Evolutionary conservation across 1,140 invertebrate genomes (phyloP).

Genomic region (Drosophila tani): DNA sequence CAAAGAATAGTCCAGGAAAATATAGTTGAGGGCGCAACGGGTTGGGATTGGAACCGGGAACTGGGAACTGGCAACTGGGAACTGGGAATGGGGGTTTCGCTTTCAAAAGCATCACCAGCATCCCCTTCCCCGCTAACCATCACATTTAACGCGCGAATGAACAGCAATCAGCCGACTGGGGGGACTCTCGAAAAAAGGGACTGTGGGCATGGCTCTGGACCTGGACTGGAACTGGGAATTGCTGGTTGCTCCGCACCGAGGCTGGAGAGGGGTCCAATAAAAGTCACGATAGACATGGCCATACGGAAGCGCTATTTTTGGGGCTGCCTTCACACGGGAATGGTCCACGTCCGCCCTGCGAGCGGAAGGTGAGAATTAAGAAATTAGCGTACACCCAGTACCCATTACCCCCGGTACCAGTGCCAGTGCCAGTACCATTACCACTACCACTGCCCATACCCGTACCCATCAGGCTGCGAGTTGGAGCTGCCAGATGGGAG

Average conservation of each 20-base stretch:
- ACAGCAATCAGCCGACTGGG: conserved; percentile 61
- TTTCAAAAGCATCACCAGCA: conserved; percentile 55
- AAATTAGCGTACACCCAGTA: conserved; percentile 71
- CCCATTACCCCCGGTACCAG: conserved; percentile 23
- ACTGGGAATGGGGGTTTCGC: conserved; percentile 35
- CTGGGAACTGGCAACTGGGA: conserved; percentile 4
- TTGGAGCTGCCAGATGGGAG: conserved; percentile 50
- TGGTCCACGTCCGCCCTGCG: conserved; percentile 61
- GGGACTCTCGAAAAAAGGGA: conserved; percentile 24
- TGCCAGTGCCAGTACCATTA: not conserved
- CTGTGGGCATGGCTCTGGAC: conserved; percentile 33
- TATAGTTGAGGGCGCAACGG: conserved; percentile 29
- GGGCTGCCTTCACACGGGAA: conserved; percentile 66
- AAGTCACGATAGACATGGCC: conserved; percentile 78
- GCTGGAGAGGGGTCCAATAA: conserved; percentile 64
- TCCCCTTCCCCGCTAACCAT: conserved; percentile 17
- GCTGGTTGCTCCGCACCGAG: conserved; percentile 8
- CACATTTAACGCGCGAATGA: conserved; percentile 80
- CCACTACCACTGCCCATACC: conserved; percentile 7
- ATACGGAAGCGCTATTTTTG: conserved; percentile 79
- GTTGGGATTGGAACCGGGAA: conserved; percentile 5
- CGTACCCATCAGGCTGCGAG: conserved; percentile 19
- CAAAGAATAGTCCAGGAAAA: conserved; percentile 70
- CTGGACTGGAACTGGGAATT: conserved; percentile 50
- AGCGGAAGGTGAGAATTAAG: conserved; percentile 84